These are phyloP conservation scores for Ochropleura leucogaster DNA, from an alignment of 2,888 invertebrate genomes.

Conservation along the genomic window DNA sequence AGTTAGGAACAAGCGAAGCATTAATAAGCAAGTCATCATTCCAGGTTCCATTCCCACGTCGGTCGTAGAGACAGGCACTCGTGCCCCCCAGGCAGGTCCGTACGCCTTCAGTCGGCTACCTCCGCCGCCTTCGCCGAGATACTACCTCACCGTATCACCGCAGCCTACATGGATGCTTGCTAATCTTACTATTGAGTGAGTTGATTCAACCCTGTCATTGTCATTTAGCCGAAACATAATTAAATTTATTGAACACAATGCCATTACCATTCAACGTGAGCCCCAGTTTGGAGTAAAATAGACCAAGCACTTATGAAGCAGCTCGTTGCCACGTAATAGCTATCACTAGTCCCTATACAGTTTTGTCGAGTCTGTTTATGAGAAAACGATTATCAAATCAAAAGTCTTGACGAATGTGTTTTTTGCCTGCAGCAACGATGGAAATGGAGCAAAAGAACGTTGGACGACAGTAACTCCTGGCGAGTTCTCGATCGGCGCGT, in stretches of 20 bases:
- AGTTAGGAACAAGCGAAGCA: not conserved
- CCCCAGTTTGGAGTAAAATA: not conserved
- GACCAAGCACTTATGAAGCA: not conserved
- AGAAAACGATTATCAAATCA: not conserved
- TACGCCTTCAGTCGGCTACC: conserved; percentile 97
- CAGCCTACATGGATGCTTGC: conserved; percentile 96
- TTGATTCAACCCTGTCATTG: not conserved
- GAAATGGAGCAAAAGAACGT: conserved; percentile 82
- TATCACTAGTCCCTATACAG: not conserved
- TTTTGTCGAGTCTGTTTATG: too few relatives aligned
- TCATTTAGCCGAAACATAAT: not conserved
- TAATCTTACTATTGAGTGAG: conserved; percentile 95
- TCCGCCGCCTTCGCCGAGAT: conserved; percentile 94
- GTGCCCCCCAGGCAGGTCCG: conserved; percentile 96
- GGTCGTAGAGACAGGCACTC: conserved; percentile 90
- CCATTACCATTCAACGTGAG: not conserved
- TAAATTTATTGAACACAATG: too few relatives aligned
- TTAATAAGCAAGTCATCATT: not conserved
- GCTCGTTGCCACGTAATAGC: not conserved
- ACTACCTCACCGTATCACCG: conserved; percentile 94
- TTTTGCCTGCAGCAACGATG: conserved; percentile 77
- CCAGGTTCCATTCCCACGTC: conserved; percentile 56
- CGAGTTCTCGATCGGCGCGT: conserved; percentile 84
- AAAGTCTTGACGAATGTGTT: not conserved
- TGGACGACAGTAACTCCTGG: conserved; percentile 82